A percentile compares a stretch with the other conserved stretches of the same genome.
These are phyloP conservation scores for Physella acuta DNA, from an alignment of 1,140 invertebrate species.

Conservation along the genomic window DNA sequence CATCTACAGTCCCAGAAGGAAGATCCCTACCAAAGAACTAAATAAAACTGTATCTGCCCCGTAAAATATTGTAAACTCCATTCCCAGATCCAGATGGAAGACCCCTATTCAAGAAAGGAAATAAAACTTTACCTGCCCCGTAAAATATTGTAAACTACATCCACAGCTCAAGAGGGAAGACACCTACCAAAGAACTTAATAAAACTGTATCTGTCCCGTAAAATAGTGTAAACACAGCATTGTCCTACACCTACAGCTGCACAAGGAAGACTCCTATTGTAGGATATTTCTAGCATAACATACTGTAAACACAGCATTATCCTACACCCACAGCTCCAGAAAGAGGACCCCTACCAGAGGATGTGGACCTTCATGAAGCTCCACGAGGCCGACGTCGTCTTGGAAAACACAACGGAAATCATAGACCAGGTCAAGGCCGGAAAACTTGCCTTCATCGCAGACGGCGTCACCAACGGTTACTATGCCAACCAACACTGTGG, in stretches of 20 bases:
- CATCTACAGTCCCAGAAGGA: no score
- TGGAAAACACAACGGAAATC: slow-evolving; percentile 29
- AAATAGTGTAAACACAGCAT: background rate
- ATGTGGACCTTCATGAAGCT: slow-evolving; percentile 53
- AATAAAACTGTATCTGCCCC: no score
- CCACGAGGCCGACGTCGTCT: slow-evolving; percentile 36
- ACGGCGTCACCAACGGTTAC: slow-evolving; percentile 47
- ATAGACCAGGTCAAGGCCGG: slow-evolving; percentile 33
- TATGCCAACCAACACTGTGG: slow-evolving; percentile 43
- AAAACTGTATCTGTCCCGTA: no score
- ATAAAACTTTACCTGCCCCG: no score
- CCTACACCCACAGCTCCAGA: slow-evolving; percentile 6
- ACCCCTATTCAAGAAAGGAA: no score
- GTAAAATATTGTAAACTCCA: no score
- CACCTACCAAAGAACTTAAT: no score
- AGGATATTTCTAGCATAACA: background rate
- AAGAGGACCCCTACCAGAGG: slow-evolving; percentile 43
- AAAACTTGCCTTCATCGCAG: slow-evolving; percentile 40
- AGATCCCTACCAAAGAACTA: no score
- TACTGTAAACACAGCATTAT: background rate
- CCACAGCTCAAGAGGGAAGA: no score
- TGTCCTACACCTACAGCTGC: background rate
- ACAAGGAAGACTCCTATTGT: background rate
- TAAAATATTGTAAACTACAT: no score
- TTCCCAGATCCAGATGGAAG: no score